A percentile compares a stretch with the other conserved stretches of the same genome.
Conservation (phyloP, 2,888 invertebrate genomes). For the Drosophila mimetica region DNA sequence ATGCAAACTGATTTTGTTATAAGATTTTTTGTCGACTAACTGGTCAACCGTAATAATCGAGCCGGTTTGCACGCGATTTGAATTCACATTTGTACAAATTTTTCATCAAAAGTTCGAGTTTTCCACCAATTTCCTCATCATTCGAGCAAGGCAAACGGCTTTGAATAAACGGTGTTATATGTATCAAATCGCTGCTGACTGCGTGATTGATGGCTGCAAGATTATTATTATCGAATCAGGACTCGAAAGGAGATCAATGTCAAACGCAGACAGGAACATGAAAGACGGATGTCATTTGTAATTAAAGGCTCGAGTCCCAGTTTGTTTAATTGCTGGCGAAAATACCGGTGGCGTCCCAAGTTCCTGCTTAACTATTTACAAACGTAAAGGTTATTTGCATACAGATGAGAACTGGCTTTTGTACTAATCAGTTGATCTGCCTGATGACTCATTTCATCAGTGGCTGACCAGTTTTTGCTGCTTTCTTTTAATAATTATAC, state of each 20-base stretch:
- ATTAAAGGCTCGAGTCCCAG: neutral
- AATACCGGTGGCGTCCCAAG: neutral
- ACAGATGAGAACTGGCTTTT: neutral
- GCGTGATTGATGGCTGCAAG: slow-evolving; percentile 34
- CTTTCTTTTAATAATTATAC: slow-evolving; percentile 18
- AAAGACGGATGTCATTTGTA: slow-evolving; percentile 10
- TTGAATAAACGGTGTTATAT: neutral
- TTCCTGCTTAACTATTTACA: slow-evolving; percentile 5
- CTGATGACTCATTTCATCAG: slow-evolving; percentile 12
- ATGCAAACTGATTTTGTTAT: slow-evolving; percentile 26
- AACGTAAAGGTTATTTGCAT: neutral
- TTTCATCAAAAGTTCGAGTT: slow-evolving; percentile 16
- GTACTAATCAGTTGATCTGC: slow-evolving; percentile 4
- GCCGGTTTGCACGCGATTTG: slow-evolving; percentile 35
- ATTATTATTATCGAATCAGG: slow-evolving; percentile 33
- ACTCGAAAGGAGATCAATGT: slow-evolving; percentile 34
- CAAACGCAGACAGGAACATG: slow-evolving; percentile 20
- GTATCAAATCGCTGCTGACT: slow-evolving; percentile 26
- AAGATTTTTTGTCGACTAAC: slow-evolving; percentile 17
- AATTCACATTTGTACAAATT: slow-evolving; percentile 34
- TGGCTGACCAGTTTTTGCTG: slow-evolving; percentile 12
- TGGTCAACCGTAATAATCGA: slow-evolving; percentile 25
- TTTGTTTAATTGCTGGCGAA: neutral
- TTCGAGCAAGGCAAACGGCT: slow-evolving; percentile 26
- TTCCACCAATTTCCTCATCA: slow-evolving; percentile 28